A percentile compares a stretch with the other conserved stretches of the same genome.
These are phyloP conservation scores for Brachionus manjavacas DNA, from an alignment of 1,140 invertebrate species.

Conservation along the genomic window DNA sequence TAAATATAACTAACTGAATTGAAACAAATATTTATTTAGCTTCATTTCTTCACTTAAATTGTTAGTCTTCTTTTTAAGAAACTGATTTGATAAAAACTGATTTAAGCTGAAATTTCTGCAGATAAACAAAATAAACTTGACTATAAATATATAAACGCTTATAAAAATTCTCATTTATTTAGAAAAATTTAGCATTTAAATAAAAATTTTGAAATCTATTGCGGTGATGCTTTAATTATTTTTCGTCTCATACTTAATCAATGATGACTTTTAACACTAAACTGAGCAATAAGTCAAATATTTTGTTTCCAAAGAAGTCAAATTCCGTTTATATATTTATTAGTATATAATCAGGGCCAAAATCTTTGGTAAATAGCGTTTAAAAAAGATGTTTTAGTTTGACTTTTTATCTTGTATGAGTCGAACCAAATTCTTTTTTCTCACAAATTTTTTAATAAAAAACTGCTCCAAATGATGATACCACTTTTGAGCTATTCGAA, in stretches of 20 bases:
- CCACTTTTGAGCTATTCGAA: constrained; percentile 35
- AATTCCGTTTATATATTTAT: constrained; percentile 26
- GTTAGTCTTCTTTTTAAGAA: neutral
- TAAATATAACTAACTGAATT: too few relatives aligned
- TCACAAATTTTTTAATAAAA: neutral
- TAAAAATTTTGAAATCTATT: neutral
- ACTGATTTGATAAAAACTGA: neutral
- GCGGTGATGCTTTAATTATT: constrained; percentile 34
- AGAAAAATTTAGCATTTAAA: neutral
- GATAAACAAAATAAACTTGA: neutral
- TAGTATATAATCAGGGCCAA: constrained; percentile 33
- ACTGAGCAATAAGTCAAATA: constrained; percentile 23
- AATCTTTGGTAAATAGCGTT: constrained; percentile 19
- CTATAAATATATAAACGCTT: neutral
- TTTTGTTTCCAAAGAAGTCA: constrained; percentile 27
- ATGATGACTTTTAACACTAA: neutral
- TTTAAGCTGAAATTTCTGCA: neutral
- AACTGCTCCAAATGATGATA: constrained; percentile 14
- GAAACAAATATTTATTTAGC: too few relatives aligned
- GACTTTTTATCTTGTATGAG: neutral
- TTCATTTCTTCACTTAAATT: too few relatives aligned
- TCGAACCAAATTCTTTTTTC: neutral
- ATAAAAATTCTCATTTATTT: neutral
- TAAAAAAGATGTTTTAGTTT: neutral
- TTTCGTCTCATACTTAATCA: constrained; percentile 40